Evolutionary conservation across 2,113 vertebrate genomes (phyloP), one percentile per base, ranked within the genome.

Genomic region (Dasypus novemcinctus): DNA sequence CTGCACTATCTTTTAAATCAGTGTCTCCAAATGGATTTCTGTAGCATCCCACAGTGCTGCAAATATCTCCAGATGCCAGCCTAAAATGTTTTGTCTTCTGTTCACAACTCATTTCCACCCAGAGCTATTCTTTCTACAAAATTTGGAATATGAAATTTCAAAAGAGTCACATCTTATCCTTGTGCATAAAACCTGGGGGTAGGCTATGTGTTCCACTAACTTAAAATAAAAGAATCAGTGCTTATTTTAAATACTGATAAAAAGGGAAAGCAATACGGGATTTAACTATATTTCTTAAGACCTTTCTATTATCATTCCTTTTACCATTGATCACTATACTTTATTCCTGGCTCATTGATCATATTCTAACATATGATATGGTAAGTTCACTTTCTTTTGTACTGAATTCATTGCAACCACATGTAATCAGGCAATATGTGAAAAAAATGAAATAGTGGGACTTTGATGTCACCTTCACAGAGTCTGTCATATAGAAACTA

Each of bases 161-260:
- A 54, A 41, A 82, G 8, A 83, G 2, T 83, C 31, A 72, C n/a
- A 74, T 87, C 27, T 92, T 92, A 92, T 41, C 29, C 64, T 88
- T 92, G 38, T 94, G 59, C 43, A 46, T 90, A 84, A 95, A 87
- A 80, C 25, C 46, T 93, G 68, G 29, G 4, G 23, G 10, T 91
- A 41, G 18, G 20, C 49, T 91, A 59, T 90, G 57, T 93, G 29
- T 91, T 95, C 20, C 46, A 71, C 79, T 97, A 38, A 84, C 61
- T 93, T 90, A 80, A 92, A 89, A 69, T 46, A 81, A 21, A 86
- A 83, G 46, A 94, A 33, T 46, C 27, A 20, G 27, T 71, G 71
- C 20, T 75, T 96, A 89, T 81, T 95, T 91, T 93, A 87, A 49
- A 84, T 43, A 71, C 41, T 80, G 43, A 94, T 78, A 59, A 94